Evolutionary conservation across 2,113 vertebrate species (phyloP), one percentile per base, ranked within the genome.

Genomic region (Salvator merianae): DNA sequence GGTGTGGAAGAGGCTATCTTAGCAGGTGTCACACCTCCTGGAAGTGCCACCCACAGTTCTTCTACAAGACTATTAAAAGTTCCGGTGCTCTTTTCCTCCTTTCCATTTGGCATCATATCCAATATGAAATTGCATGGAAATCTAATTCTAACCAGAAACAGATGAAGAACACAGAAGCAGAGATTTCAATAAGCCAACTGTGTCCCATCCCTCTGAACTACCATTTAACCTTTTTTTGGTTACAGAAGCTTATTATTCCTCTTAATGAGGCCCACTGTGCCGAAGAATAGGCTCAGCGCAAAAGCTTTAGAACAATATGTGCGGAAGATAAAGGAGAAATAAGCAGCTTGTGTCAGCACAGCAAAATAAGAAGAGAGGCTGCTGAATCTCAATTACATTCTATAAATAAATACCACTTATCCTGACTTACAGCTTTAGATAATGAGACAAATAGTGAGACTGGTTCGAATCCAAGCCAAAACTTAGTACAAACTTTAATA

Each of bases 211-310:
- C n/a, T 78, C 30, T 8, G 28, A 53, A 75, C 12, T 69, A 79
- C 26, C 43, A 66, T 22, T 75, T 79, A 69, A 16, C 1, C 65
- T 78, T 84, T 62, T 84, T 53, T 28, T 84, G 50, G 24, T 10
- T 83, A 55, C 73, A 12, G 6, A 2, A 79, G 28, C 38, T 7
- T 1, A 43, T 34, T 82, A 82, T 72, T 68, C 7, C 0, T 55
- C 75, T 71, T 2, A 0, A 69, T 30, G 20, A 90, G 70, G 88
- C 90, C 89, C 85, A 88, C 86, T 0, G 43, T 77, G 68, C 70
- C n/a, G 83, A n/a, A 84, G 62, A 7, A 88, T 20, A 2, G 30
- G 81, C 38, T 0, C 0, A 74, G 40, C 38, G 22, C n/a, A 55
- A 2, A 1, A 84, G 26, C 76, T 20, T 81, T n/a, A 79, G 47